Evolutionary conservation across 2,113 vertebrate genomes (phyloP), one percentile per base, ranked within the genome.

Genomic region (Cichladusa arquata): DNA sequence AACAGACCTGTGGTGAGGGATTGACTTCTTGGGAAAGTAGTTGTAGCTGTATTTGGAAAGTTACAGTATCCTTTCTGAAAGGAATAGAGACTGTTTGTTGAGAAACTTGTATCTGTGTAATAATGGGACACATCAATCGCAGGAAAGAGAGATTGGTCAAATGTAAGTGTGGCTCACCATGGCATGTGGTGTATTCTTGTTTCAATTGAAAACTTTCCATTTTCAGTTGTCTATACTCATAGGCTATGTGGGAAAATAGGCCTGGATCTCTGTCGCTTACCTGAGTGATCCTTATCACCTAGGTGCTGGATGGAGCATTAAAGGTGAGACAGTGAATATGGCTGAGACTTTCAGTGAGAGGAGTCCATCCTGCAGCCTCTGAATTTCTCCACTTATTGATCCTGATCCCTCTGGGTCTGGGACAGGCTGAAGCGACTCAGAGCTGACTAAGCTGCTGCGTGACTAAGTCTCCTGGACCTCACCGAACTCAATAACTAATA

Each of bases 401-500:
- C 72, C 60, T 64, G 28, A 62, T 70, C 51, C 60, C 62, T 64
- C 26, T 71, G 69, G 38, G 44, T 73, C 72, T 83, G 67, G 88
- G 57, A 54, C 71, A 57, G 88, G 67, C 67, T 81, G 83, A 77
- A 94, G 86, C 15, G 1, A 67, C 12, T 62, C 65, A 91, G 56
- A 64, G 24, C 83, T 95, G 96, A 92, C 76, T 83, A 60, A 86
- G 42, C 77, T 66, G 29, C 76, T 48, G 48, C 0, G 0, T 92
- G 88, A 92, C 84, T 92, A 87, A 92, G 53, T 47, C 77, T 94
- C n/a, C 88, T 34, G 19, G 66, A 76, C 65, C 78, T 92, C 66
- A 80, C 33, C 29, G 61, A 53, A 47, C 89, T 93, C 86, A 34
- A 36, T 82, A 91, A 79, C 48, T 69, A 48, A 81, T 87, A 86